These are phyloP conservation scores for Anguilla pacifica DNA, from an alignment of 2,797 vertebrate species.

Conservation along the genomic window DNA sequence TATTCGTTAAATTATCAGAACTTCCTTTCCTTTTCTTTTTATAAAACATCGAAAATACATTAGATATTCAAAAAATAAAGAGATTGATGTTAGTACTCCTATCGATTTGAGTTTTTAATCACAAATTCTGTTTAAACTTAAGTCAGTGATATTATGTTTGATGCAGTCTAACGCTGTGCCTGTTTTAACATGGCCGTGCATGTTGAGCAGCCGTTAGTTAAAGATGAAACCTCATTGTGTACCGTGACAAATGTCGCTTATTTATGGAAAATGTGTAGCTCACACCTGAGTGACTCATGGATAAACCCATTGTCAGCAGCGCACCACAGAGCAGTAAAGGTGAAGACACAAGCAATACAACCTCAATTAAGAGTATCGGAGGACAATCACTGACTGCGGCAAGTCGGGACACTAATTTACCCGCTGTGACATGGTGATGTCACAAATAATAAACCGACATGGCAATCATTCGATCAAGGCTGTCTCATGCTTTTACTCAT, in stretches of 20 bases:
- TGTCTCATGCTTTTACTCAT: background rate
- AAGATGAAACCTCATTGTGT: background rate
- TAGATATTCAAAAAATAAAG: too few relatives aligned
- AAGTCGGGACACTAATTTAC: background rate
- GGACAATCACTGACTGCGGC: background rate
- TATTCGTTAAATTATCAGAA: too few relatives aligned
- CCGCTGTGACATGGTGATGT: background rate
- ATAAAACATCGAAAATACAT: too few relatives aligned
- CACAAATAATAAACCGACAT: background rate
- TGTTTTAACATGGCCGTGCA: background rate
- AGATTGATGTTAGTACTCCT: too few relatives aligned
- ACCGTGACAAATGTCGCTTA: background rate
- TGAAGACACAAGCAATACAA: slow-evolving; percentile 2
- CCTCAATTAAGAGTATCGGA: background rate
- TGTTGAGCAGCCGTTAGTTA: background rate
- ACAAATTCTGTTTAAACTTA: too few relatives aligned
- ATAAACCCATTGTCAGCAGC: background rate
- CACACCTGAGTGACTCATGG: background rate
- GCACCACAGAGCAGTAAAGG: background rate
- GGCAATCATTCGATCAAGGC: background rate
- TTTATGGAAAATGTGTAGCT: background rate
- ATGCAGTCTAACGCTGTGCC: background rate
- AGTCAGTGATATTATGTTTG: too few relatives aligned
- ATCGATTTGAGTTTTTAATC: too few relatives aligned
- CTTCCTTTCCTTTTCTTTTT: too few relatives aligned